These are phyloP conservation scores for Taenaris catops DNA, from an alignment of 2,888 invertebrate genomes.

Conservation along the genomic window DNA sequence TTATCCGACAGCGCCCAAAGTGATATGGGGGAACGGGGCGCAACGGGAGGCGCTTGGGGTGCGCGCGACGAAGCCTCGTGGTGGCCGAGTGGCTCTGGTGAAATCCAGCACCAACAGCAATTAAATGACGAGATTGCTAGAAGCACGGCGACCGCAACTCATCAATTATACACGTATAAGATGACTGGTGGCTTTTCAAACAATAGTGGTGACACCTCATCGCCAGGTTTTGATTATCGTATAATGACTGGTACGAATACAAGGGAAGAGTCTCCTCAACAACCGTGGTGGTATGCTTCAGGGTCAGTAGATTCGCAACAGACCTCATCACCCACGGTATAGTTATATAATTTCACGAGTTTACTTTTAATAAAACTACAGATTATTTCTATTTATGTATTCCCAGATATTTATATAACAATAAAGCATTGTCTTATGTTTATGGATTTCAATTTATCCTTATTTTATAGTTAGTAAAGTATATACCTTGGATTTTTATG, in stretches of 20 bases:
- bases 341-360: conserved; percentile 24
- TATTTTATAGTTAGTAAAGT: no score
- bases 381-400: no score
- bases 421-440: no score
- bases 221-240: conserved; percentile 87
- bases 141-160: conserved; percentile 72
- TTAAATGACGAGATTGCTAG: conserved; percentile 69
- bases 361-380: no score
- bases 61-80: conserved; percentile 79
- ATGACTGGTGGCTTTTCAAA: conserved; percentile 91
- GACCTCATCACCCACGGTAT: conserved; percentile 69
- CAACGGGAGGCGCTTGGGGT: conserved; percentile 79
- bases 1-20: conserved; percentile 60
- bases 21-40: conserved; percentile 75
- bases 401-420: no score
- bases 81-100: conserved; percentile 73
- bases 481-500: no score
- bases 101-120: conserved; percentile 73
- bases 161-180: conserved; percentile 91
- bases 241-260: conserved; percentile 80
- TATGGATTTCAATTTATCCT: no score
- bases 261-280: conserved; percentile 67
- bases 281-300: conserved; percentile 88
- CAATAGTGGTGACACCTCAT: conserved; percentile 83
- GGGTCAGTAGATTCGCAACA: conserved; percentile 79